A percentile compares a stretch with the other conserved stretches of the same genome.
phyloP scores from a whole-genome alignment of 2,797 vertebrate genomes.

The Poeciliopsis presidionis region DNA sequence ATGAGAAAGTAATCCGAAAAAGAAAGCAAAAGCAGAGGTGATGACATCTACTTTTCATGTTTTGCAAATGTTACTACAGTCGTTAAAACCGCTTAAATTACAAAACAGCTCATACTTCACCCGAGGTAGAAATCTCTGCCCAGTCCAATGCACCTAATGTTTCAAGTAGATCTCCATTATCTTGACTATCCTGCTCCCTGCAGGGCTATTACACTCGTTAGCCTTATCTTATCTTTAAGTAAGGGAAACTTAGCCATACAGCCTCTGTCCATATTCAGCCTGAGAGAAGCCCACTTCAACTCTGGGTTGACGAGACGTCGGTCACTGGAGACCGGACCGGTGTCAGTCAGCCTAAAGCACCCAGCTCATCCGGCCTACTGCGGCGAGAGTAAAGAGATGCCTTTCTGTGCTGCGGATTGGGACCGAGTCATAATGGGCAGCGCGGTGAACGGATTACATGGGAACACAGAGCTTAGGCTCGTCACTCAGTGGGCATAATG shows the following conservation, averaged over 20 bases:
- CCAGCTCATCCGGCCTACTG: conserved; percentile 47
- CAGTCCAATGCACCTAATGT: conserved; percentile 60
- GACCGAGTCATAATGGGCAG: conserved; percentile 66
- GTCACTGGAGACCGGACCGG: conserved; percentile 55
- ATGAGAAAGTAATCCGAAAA: conserved; percentile 21
- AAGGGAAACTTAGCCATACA: conserved; percentile 66
- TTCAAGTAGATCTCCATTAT: conserved; percentile 69
- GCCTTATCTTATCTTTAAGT: conserved; percentile 81
- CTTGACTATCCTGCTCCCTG: conserved; percentile 72
- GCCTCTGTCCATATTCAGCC: conserved; percentile 63
- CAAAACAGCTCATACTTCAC: conserved; percentile 31
- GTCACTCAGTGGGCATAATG: conserved; percentile 61
- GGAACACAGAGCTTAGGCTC: conserved; percentile 53
- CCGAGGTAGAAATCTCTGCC: conserved; percentile 39
- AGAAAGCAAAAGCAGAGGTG: conserved; percentile 28
- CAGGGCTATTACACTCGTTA: conserved; percentile 75
- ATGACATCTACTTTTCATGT: conserved; percentile 2
- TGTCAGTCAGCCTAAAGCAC: conserved; percentile 69
- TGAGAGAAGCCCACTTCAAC: conserved; percentile 51
- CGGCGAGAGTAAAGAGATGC: conserved; percentile 57
- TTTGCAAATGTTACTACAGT: conserved; percentile 15
- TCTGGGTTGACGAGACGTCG: conserved; percentile 42
- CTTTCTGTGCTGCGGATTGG: conserved; percentile 52
- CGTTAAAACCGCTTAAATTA: conserved; percentile 38
- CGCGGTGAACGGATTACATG: conserved; percentile 58